Evolutionary conservation across 2,113 vertebrate species (phyloP).

Genomic region (Setophaga coronata): DNA sequence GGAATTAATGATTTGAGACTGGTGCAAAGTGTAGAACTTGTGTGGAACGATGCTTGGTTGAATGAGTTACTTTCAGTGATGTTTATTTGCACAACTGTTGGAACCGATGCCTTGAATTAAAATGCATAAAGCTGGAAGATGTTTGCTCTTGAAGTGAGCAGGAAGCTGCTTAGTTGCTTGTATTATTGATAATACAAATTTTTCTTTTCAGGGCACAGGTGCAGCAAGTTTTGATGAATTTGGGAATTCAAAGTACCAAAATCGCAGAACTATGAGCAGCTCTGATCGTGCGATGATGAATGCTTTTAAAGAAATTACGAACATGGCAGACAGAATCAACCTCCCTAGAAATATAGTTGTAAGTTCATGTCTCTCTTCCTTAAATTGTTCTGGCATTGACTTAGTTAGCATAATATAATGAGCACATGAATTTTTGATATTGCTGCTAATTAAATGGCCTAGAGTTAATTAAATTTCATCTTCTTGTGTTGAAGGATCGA

Average conservation of each 20-base stretch:
- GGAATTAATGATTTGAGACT: rapidly evolving
- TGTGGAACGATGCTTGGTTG: rapidly evolving
- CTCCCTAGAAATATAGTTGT: constrained; percentile 97
- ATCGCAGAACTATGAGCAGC: constrained; percentile 97
- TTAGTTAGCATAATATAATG: constrained; percentile 74
- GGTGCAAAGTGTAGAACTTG: background rate
- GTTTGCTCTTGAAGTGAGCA: background rate
- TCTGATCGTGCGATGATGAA: constrained; percentile 98
- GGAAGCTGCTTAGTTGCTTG: background rate
- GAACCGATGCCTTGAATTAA: background rate
- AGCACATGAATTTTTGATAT: constrained; percentile 74
- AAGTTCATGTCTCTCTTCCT: constrained; percentile 66
- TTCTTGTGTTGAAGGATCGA: constrained; percentile 87
- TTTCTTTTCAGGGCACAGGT: constrained; percentile 87
- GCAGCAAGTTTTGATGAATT: constrained; percentile 98
- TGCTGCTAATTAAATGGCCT: constrained; percentile 74
- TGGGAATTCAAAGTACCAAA: constrained; percentile 98
- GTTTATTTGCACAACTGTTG: background rate
- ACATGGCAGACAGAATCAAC: constrained; percentile 99
- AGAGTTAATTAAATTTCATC: constrained; percentile 73
- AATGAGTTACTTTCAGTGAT: background rate
- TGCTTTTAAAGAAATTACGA: constrained; percentile 97
- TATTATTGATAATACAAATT: background rate
- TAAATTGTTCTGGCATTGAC: constrained; percentile 58
- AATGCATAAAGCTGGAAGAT: background rate